Conservation (phyloP, 2,888 invertebrate genomes). For the Pardosa pseudoannulata region DNA sequence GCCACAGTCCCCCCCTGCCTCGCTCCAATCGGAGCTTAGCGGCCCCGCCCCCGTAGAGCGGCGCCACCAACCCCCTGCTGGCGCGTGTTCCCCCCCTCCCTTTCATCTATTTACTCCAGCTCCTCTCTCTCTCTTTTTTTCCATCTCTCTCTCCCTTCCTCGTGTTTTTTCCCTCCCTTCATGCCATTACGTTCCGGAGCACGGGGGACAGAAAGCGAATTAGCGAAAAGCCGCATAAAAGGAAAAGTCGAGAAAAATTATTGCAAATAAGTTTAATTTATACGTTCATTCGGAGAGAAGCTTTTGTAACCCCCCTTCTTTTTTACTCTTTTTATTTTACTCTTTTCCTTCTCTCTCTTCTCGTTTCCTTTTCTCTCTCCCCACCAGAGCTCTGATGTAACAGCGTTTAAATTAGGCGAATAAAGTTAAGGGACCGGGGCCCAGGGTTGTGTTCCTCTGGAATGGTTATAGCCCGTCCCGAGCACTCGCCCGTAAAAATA, state of each 20-base stretch:
- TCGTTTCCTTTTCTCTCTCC: background rate
- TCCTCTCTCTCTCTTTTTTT: too few species aligned
- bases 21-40: slow-evolving; percentile 37
- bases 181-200: slow-evolving; percentile 57
- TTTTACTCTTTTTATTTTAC: slow-evolving; percentile 17
- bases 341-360: background rate
- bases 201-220: slow-evolving; percentile 50
- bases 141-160: background rate
- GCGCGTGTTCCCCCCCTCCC: background rate
- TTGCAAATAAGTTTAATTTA: slow-evolving; percentile 72
- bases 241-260: slow-evolving; percentile 70
- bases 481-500: background rate
- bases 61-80: slow-evolving; percentile 53
- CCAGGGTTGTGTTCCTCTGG: background rate
- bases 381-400: slow-evolving; percentile 28
- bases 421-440: slow-evolving; percentile 47
- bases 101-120: slow-evolving; percentile 42
- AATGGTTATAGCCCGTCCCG: slow-evolving; percentile 10
- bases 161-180: slow-evolving; percentile 25
- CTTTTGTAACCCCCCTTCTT: slow-evolving; percentile 31
- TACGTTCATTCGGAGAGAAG: slow-evolving; percentile 58
- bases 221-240: slow-evolving; percentile 67
- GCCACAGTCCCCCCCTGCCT: slow-evolving; percentile 4
- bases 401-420: slow-evolving; percentile 69
- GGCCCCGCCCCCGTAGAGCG: slow-evolving; percentile 43